These are phyloP conservation scores for Drosophila kohkoa DNA, from an alignment of 1,140 invertebrate species.

Conservation along the genomic window DNA sequence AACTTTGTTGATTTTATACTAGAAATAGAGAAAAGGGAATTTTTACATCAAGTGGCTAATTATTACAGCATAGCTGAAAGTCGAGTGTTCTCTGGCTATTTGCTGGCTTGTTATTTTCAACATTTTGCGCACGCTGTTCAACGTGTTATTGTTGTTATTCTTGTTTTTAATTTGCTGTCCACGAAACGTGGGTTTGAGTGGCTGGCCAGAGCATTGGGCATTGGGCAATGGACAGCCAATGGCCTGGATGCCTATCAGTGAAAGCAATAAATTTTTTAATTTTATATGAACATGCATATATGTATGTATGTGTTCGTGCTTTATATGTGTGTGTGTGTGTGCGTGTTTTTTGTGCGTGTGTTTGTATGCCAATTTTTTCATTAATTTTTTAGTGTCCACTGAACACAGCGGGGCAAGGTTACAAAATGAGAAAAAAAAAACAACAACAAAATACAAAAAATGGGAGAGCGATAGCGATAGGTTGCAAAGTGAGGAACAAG, in stretches of 20 bases:
- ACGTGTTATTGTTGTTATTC: conserved; percentile 43
- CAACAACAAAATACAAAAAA: too few species aligned
- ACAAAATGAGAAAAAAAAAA: too few species aligned
- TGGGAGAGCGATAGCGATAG: background rate
- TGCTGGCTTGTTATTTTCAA: conserved; percentile 17
- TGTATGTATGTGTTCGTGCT: background rate
- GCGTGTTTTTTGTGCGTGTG: conserved; percentile 3
- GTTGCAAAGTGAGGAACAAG: conserved; percentile 1
- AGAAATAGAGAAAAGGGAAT: too few species aligned
- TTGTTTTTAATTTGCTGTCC: conserved; percentile 68
- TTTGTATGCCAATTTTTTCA: conserved; percentile 66
- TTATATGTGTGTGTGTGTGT: conserved; percentile 6
- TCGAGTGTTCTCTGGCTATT: background rate
- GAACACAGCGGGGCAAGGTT: conserved; percentile 13
- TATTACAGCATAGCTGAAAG: background rate
- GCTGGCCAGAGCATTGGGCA: background rate
- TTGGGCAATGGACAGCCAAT: conserved; percentile 40
- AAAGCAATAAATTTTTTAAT: conserved; percentile 81
- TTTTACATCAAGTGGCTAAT: too few species aligned
- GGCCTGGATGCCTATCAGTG: conserved; percentile 68
- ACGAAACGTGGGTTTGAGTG: conserved; percentile 2
- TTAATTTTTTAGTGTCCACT: conserved; percentile 76
- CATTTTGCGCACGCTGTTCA: conserved; percentile 6
- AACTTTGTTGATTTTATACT: too few species aligned
- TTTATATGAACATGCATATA: conserved; percentile 59